These are phyloP conservation scores for Odontothrips loti DNA, from an alignment of 2,888 invertebrate species.

Conservation along the genomic window DNA sequence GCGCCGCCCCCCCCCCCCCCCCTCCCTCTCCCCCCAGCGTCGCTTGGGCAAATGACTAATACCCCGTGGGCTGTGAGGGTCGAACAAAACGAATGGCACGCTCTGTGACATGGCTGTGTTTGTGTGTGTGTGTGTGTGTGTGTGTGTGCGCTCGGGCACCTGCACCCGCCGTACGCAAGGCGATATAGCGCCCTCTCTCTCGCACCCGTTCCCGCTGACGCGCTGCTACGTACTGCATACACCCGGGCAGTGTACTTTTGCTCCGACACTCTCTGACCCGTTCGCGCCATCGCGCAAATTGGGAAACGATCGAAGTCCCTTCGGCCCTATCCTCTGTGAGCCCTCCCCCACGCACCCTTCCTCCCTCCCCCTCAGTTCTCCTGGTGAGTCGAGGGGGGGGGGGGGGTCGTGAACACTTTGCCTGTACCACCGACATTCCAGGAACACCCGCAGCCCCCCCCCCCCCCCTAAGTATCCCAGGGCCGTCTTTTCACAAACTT, in stretches of 20 bases:
- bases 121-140: background rate
- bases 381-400: no score
- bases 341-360: no score
- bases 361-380: no score
- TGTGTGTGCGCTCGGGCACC: background rate
- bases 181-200: background rate
- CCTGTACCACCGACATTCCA: background rate
- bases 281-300: background rate
- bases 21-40: background rate
- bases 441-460: background rate
- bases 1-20: background rate
- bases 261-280: background rate
- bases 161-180: background rate
- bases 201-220: no score
- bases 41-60: background rate
- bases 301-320: conserved; percentile 17
- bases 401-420: background rate
- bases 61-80: background rate
- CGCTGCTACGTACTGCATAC: no score
- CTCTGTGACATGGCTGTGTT: no score
- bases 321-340: no score
- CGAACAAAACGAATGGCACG: no score
- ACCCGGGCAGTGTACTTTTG: no score
- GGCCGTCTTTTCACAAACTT: conserved; percentile 17
- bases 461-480: background rate